Evolutionary conservation across 2,113 vertebrate species (phyloP), one percentile per base, ranked within the genome.

Genomic region (Casuarius casuarius): DNA sequence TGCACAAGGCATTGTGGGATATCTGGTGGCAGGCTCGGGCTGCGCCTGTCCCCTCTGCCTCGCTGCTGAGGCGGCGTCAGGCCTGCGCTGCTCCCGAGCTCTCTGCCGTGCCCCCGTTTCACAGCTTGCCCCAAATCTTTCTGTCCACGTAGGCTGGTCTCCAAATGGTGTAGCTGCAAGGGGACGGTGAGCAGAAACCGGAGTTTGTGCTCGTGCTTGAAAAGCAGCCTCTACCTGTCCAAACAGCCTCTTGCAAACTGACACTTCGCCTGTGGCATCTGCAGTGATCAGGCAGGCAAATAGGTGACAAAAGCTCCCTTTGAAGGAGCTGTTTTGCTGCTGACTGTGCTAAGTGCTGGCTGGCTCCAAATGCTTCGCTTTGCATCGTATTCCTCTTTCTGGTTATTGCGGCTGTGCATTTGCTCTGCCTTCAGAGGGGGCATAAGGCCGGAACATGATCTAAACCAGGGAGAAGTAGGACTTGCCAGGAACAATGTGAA

Each of bases 101-200:
- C n/a, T 33, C 46, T 40, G 17, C 10, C 3, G 1, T 4, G 6
- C 2, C n/a, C 26, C 29, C 0, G 1, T 19, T 38, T 44, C 1
- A 0, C 58, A 42, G 40, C 26, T 49, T 1, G 3, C 9, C 49
- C 38, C 25, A 38, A 1, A 1, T 6, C 23, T 67, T 90, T 49
- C 33, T 62, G 25, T 48, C 6, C 0, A 0, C 7, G 0, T 18
- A 52, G 9, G 5, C 3, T 42, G n/a, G 20, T 13, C 23, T 62
- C 46, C 33, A 17, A 15, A 46, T 17, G 44, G 44, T 14, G 14
- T 46, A 46, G 44, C 44, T 2, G 1, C 42, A 19, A 28, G 9
- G 25, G 11, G 25, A 42, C 17, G 12, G 2, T 2, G 6, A 14
- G 20, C n/a, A 14, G 49, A 63, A 38, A 7, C 10, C 9, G 67